Conservation (phyloP, 1,140 invertebrate species). For the Heliothis subflexa region DNA sequence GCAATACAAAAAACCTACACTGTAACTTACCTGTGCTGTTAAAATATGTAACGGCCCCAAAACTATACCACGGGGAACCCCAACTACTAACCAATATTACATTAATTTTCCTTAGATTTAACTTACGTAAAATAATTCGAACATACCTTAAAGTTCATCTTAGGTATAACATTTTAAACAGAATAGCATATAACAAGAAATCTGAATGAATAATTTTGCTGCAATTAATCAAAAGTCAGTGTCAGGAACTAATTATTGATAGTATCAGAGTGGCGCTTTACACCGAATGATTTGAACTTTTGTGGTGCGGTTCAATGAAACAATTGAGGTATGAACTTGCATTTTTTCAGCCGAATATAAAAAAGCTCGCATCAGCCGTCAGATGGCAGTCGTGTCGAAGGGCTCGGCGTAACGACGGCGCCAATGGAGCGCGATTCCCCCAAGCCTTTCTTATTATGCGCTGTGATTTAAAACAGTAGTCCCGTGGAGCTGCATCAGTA, state of each 20-base stretch:
- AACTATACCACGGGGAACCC: background rate
- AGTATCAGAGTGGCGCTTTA: no score
- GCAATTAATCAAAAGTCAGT: no score
- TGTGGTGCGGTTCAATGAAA: background rate
- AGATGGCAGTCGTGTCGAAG: constrained; percentile 58
- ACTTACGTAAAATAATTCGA: no score
- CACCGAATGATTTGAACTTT: background rate
- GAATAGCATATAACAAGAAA: no score
- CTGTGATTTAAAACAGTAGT: constrained; percentile 73
- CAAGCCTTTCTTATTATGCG: constrained; percentile 76
- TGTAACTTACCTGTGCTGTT: no score
- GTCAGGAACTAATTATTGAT: no score
- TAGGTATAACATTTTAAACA: no score
- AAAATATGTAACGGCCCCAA: background rate
- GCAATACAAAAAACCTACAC: no score
- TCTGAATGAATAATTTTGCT: no score
- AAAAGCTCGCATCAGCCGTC: constrained; percentile 2
- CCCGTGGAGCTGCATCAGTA: constrained; percentile 53
- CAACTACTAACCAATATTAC: background rate
- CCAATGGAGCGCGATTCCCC: constrained; percentile 83
- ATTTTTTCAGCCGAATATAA: background rate
- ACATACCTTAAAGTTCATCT: no score
- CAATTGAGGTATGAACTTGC: no score
- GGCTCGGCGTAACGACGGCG: constrained; percentile 72
- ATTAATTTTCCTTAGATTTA: no score